These are phyloP conservation scores for Delia radicum DNA, from an alignment of 1,140 invertebrate genomes.

Conservation along the genomic window DNA sequence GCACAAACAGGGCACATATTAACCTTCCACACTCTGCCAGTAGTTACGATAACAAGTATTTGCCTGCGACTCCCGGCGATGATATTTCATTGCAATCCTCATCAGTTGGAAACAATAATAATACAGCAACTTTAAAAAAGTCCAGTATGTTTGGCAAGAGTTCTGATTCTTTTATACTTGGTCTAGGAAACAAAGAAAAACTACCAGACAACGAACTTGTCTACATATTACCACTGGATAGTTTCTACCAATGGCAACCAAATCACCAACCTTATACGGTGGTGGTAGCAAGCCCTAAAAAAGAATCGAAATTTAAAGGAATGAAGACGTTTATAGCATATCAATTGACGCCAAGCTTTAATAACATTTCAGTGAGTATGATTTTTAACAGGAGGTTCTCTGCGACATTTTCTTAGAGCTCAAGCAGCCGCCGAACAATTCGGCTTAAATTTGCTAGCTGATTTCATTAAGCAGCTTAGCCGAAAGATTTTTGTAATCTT, in stretches of 20 bases:
- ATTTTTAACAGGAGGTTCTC: too few species aligned
- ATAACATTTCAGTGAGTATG: constrained; percentile 82
- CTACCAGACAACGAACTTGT: constrained; percentile 78
- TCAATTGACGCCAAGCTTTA: constrained; percentile 91
- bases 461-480: too few species aligned
- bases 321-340: constrained; percentile 97
- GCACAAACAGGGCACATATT: constrained; percentile 38
- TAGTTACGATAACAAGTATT: constrained; percentile 46
- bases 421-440: too few species aligned
- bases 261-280: constrained; percentile 76
- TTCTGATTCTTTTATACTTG: constrained; percentile 78
- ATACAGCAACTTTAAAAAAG: constrained; percentile 69
- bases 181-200: constrained; percentile 67
- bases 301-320: constrained; percentile 95
- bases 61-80: constrained; percentile 48
- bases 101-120: constrained; percentile 27
- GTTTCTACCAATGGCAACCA: constrained; percentile 71
- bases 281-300: constrained; percentile 90
- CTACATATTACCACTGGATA: constrained; percentile 70
- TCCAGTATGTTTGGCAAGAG: constrained; percentile 82
- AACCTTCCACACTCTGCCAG: constrained; percentile 37
- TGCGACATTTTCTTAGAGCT: too few species aligned
- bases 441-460: too few species aligned
- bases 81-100: constrained; percentile 45
- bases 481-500: too few species aligned